Evolutionary conservation across 2,113 vertebrate genomes (phyloP), one percentile per base, ranked within the genome.

Genomic region (Gopherus flavomarginatus): DNA sequence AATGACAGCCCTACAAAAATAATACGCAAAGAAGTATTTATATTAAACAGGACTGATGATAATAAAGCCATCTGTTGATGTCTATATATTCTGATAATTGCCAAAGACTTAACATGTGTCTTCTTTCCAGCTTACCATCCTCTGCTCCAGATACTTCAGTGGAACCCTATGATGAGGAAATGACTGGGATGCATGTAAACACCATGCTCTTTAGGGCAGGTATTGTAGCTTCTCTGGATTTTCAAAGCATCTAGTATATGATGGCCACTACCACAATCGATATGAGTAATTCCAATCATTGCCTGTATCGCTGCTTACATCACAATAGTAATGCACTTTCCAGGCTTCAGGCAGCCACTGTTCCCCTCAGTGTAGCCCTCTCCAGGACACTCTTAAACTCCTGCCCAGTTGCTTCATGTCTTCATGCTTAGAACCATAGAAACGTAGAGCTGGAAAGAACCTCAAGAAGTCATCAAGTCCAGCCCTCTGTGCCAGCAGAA

Each of bases 11-110:
- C 50, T 0, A 0, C 0, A 0, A 16, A 42, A 62, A 89, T 85
- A 27, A 6, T 10, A 44, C 38, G 47, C 10, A 42, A 24, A 47
- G 35, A 12, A 5, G 17, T 0, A 0, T 1, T 31, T 24, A 3
- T 1, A 0, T n/a, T 22, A 56, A 79, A 84, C 44, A 52, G 10
- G 38, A 50, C 59, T 3, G 5, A 3, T 87, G 22, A 1, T 26
- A 44, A 17, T 24, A 59, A 35, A 24, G 5, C 0, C 35, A n/a
- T 69, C 35, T 69, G 35, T 69, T 38, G 35, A 69, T 69, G 65
- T 69, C 35, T 69, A 21, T 11, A 83, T 50, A 27, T 29, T 24
- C 10, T 56, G n/a, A 38, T 22, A 93, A 89, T 85, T 29, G 21
- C 12, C 8, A 78, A 78, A 78, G 26, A 47, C 7, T 5, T 78